These are phyloP conservation scores for Spisula subtruncata DNA, from an alignment of 2,888 invertebrate genomes.

Conservation along the genomic window DNA sequence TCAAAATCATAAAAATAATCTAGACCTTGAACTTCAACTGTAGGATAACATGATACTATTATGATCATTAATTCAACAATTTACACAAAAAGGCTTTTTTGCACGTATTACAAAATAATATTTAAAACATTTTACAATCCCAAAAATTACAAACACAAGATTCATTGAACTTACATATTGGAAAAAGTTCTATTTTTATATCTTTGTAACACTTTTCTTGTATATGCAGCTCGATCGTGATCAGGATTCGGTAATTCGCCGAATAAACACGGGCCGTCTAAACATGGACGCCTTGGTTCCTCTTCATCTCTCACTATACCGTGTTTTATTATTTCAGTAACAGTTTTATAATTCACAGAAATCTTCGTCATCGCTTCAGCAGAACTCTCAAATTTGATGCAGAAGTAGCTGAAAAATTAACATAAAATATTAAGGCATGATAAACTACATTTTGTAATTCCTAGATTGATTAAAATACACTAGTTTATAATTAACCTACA, in stretches of 20 bases:
- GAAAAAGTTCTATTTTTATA: constrained; percentile 17
- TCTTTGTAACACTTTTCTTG: constrained; percentile 38
- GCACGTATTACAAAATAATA: background rate
- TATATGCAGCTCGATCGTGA: constrained; percentile 62
- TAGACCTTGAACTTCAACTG: no score
- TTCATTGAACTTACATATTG: constrained; percentile 6
- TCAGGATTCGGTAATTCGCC: constrained; percentile 63
- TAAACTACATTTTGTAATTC: no score
- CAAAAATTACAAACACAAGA: no score
- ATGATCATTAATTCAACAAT: no score
- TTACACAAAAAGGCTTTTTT: no score
- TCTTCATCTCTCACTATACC: constrained; percentile 41
- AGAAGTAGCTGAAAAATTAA: constrained; percentile 60
- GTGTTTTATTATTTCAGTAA: constrained; percentile 31
- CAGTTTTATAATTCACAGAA: background rate
- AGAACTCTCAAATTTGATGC: constrained; percentile 55
- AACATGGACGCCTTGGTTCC: constrained; percentile 60
- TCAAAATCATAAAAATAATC: no score
- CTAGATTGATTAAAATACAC: no score
- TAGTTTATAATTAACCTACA: no score
- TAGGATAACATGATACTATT: no score
- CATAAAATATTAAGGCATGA: no score
- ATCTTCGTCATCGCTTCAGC: constrained; percentile 26
- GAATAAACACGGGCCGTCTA: constrained; percentile 61
- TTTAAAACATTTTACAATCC: background rate